Base-by-base conservation (phyloP, 2,113 vertebrate species). In the Alethe castanea region DNA sequence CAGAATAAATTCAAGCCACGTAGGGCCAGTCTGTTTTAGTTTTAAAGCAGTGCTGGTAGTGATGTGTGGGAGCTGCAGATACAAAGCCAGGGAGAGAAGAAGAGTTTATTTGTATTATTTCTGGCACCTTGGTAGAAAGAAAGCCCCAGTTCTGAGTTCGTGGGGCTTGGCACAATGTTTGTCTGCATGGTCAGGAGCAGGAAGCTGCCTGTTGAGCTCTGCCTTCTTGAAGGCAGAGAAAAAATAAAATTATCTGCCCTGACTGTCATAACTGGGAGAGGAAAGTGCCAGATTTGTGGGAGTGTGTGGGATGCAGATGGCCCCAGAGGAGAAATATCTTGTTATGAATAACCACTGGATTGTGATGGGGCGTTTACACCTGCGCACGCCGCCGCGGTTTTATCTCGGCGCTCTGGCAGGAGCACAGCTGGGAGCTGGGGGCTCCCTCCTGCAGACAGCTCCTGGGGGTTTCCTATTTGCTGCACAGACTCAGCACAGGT, bases 71-170 rank as follows among this genome's bases (percentile, higher is more conserved):
- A 89, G 82, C 88, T 74, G 93, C 17, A 90, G 94, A 93, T 92
- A 90, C 12, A 85, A 72, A 64, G 9, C 56, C 62, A 79, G 24
- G 67, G 65, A 86, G 79, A 86, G 80, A 62, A 87, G 74, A 94
- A 88, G 88, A 83, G 74, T 95, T 92, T 77, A 71, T 93, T 94
- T 93, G 72, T 96, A 93, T 87, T 86, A 88, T 87, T 95, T 91
- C 86, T 92, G 86, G 79, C 86, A 94, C 77, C 80, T 93, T 48
- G 40, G 56, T 44, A 64, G 74, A 80, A 83, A 93, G 88, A 54
- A 77, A 69, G 10, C 19, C 59, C 35, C 62, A 44, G 67, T 26
- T 53, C 48, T 74, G 50, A 54, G 88, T 72, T 72, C 20, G 2
- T 23, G 36, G 78, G 48, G 69, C 83, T 96, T 86, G 66, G 79